Conservation (phyloP, 2,888 invertebrate genomes). For the Epinotia demarniana region DNA sequence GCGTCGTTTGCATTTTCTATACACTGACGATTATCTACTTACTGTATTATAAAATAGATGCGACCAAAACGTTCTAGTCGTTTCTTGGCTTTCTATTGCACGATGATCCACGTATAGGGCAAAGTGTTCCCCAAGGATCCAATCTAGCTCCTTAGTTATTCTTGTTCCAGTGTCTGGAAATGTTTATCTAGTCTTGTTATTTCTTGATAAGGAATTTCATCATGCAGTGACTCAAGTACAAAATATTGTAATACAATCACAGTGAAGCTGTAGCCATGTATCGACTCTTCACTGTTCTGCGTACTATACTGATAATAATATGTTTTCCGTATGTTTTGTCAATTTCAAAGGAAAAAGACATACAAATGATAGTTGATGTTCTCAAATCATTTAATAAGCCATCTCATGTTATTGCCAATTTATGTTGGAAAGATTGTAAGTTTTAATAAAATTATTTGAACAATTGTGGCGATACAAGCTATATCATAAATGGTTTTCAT, state of each 20-base stretch:
- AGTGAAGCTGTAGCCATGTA: background rate
- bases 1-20: constrained; percentile 8
- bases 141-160: background rate
- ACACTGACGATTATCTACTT: constrained; percentile 4
- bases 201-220: no score
- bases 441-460: constrained; percentile 38
- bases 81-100: background rate
- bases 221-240: no score
- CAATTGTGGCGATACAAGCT: background rate
- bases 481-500: background rate
- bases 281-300: background rate
- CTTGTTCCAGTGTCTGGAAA: background rate
- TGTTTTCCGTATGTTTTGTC: background rate
- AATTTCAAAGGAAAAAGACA: constrained; percentile 46
- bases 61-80: background rate
- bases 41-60: background rate
- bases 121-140: constrained; percentile 3
- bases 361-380: constrained; percentile 62
- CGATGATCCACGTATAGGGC: no score
- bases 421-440: constrained; percentile 66
- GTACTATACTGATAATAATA: background rate
- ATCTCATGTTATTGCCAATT: constrained; percentile 57
- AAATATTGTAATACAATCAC: background rate
- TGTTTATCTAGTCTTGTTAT: background rate
- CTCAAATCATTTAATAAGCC: constrained; percentile 60